phyloP scores from a whole-genome alignment of 2,113 vertebrate species.

The Odocoileus hemionus region DNA sequence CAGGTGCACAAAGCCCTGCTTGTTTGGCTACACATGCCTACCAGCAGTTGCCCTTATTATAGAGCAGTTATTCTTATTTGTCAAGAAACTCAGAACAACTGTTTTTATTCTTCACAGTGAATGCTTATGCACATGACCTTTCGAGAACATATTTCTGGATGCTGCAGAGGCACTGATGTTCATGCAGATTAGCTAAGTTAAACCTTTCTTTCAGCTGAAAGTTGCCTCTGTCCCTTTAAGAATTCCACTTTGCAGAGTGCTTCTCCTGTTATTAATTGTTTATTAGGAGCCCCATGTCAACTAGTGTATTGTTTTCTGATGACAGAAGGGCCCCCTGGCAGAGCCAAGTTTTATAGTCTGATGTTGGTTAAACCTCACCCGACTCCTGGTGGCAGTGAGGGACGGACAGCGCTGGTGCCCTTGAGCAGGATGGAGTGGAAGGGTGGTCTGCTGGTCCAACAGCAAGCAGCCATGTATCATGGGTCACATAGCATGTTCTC shows the following conservation, averaged over 20 bases:
- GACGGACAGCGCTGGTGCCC: fast-evolving
- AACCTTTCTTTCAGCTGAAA: not conserved
- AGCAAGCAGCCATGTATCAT: not conserved
- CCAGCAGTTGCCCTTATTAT: conserved; percentile 31
- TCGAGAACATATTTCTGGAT: conserved; percentile 56
- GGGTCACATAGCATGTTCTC: not conserved
- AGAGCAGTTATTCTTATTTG: conserved; percentile 40
- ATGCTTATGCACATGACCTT: conserved; percentile 59
- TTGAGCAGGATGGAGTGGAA: not conserved
- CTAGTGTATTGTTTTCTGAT: not conserved
- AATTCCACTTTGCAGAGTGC: not conserved
- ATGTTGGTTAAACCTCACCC: not conserved
- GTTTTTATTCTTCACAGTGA: conserved; percentile 62
- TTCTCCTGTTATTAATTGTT: not conserved
- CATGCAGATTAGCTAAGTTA: conserved; percentile 7
- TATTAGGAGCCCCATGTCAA: not conserved
- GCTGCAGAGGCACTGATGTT: conserved; percentile 30
- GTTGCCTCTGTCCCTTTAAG: conserved; percentile 39
- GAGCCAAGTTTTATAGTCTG: not conserved
- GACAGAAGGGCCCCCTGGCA: not conserved
- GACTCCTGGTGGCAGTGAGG: not conserved
- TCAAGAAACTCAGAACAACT: conserved; percentile 54
- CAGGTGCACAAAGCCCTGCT: conserved; percentile 44
- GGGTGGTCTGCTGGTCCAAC: not conserved
- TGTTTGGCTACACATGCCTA: not conserved